Conservation (phyloP, 1,140 invertebrate genomes). For the Planococcus citri region DNA sequence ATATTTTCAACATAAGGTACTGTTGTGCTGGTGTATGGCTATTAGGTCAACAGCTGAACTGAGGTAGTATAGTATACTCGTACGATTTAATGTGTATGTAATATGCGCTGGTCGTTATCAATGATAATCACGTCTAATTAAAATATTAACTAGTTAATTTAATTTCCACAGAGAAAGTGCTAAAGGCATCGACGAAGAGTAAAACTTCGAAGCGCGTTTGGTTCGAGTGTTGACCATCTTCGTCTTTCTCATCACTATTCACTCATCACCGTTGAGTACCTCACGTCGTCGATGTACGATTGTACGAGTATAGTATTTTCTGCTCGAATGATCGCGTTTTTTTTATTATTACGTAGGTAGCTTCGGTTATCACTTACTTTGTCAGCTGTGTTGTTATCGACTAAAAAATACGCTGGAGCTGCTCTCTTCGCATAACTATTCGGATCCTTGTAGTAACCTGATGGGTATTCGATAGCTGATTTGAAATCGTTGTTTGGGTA, state of each 20-base stretch:
- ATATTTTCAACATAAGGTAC: background rate
- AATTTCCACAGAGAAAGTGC: background rate
- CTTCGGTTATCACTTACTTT: too few relatives aligned
- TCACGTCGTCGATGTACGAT: background rate
- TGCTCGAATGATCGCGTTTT: background rate
- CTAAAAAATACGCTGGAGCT: background rate
- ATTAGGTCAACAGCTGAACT: background rate
- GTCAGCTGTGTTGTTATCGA: background rate
- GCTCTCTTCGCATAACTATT: conserved; percentile 1
- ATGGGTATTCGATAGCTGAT: conserved; percentile 1
- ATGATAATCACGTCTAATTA: background rate
- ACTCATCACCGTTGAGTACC: background rate
- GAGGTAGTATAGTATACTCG: too few relatives aligned
- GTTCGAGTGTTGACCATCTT: too few relatives aligned
- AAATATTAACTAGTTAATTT: background rate
- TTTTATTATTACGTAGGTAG: background rate
- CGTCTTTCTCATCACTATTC: too few relatives aligned
- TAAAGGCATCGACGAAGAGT: background rate
- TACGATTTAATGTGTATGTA: background rate
- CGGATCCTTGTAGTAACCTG: background rate
- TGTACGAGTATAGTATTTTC: background rate
- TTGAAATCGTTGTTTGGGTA: conserved; percentile 10
- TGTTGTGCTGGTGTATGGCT: background rate
- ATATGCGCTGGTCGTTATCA: background rate
- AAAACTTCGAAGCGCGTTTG: background rate